Base-by-base conservation (phyloP, 2,888 invertebrate species). In the Neoscelio sp. region DNA sequence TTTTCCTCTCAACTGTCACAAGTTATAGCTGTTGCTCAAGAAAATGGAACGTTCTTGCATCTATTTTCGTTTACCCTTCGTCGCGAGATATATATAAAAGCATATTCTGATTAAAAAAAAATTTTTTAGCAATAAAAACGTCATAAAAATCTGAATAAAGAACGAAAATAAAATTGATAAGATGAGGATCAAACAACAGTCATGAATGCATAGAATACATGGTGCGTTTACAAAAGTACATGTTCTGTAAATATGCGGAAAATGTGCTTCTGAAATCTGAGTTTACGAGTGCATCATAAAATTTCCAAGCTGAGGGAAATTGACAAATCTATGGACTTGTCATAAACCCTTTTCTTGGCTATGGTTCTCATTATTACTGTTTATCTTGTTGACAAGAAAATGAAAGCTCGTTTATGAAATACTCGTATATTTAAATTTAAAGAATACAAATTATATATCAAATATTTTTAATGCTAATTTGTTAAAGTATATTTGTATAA, bases 231-330 rank as follows among this genome's bases (percentile, higher is more conserved):
- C 18, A 62, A 15, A 62, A 62, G 23, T 48, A 64, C 40, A 64
- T 48, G 50, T 50, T 64, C 50, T 12, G 64, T 50, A 15, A 50
- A 64, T 50, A 64, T 64, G 38, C 48, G 64, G 12, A 50, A 50
- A 46, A 44, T 62, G 38, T 48, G 35, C 62, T 62, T 62, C 48
- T 38, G 40, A 65, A 65, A 65, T 65, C 50, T 50, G 50, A 52
- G 40, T 65, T 65, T 65, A 65, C 64, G 64, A 65, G 40, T 23
- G 52, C 17, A 13, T 52, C 64, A 52, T 65, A 65, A 65, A 65
- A 65, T 52, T 64, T 10, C 30, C 12, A 26, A 50, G 40, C 28
- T 18, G 50, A 65, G 30, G 8, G 62, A 65, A 65, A 65, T 40
- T 65, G 64, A 50, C 64, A 65, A 40, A 65, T 65, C 64, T 52